phyloP scores from a whole-genome alignment of 2,888 invertebrate species.

The Sarcophaga carnaria region DNA sequence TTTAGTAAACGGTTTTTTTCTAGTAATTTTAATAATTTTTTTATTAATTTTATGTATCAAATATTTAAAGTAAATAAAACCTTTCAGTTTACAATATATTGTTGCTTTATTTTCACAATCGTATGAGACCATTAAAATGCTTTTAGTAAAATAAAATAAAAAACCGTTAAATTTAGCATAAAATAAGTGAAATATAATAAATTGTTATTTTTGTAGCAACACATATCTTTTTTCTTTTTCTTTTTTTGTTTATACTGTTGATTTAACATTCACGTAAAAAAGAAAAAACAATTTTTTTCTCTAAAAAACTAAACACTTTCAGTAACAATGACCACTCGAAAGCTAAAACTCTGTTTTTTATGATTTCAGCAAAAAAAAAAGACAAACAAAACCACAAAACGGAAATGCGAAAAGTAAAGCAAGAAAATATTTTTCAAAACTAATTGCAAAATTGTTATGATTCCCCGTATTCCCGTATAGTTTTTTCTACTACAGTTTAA shows the following conservation, averaged over 20 bases:
- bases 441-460: conserved; percentile 47
- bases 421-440: conserved; percentile 3
- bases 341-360: conserved; percentile 51
- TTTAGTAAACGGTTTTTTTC: no score
- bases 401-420: conserved; percentile 5
- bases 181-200: no score
- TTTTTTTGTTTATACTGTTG: not conserved
- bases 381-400: not conserved
- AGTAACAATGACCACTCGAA: conserved; percentile 58
- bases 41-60: conserved; percentile 4
- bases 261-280: not conserved
- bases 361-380: conserved; percentile 24
- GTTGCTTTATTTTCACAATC: no score
- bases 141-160: not conserved
- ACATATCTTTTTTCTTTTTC: no score
- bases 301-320: conserved; percentile 31
- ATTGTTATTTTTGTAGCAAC: no score
- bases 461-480: conserved; percentile 7
- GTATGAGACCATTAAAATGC: not conserved
- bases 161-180: no score
- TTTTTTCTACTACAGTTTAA: no score
- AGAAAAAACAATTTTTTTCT: not conserved
- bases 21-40: not conserved
- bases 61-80: conserved; percentile 19
- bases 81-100: not conserved